A percentile compares a stretch with the other conserved stretches of the same genome.
Conservation (phyloP, 1,140 invertebrate genomes). For the Drosophila azteca region DNA sequence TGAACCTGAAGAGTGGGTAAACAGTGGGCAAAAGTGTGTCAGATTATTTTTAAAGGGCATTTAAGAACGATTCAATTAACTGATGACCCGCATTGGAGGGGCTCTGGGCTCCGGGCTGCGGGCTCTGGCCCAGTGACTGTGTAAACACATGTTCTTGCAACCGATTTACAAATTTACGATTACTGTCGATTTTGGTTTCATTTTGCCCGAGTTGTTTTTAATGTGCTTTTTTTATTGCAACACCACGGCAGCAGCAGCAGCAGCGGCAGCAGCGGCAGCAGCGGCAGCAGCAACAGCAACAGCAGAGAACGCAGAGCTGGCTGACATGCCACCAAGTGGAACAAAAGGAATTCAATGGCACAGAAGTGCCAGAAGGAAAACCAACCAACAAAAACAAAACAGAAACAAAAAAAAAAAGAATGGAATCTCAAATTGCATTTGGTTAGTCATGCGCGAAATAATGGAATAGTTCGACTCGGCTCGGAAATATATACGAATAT, state of each 20-base stretch:
- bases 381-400: constrained; percentile 35
- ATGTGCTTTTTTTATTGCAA: constrained; percentile 68
- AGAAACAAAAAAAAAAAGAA: constrained; percentile 65
- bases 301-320: too few species aligned
- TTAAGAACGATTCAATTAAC: constrained; percentile 71
- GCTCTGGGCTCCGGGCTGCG: constrained; percentile 7
- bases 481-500: constrained; percentile 35
- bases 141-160: constrained; percentile 81
- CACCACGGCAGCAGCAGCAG: constrained; percentile 19
- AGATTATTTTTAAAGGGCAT: constrained; percentile 65
- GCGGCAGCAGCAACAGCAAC: neutral
- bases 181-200: constrained; percentile 67
- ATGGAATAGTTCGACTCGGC: constrained; percentile 39
- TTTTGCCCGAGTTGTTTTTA: constrained; percentile 35
- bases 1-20: constrained; percentile 28
- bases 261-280: neutral
- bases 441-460: constrained; percentile 80
- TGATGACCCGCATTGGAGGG: constrained; percentile 58
- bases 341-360: constrained; percentile 63
- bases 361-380: constrained; percentile 28
- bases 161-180: constrained; percentile 79
- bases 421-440: constrained; percentile 80
- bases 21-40: constrained; percentile 58
- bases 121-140: constrained; percentile 41
- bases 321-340: constrained; percentile 47